Evolutionary conservation across 2,113 vertebrate genomes (phyloP).

Genomic region (Aldabrachelys gigantea): DNA sequence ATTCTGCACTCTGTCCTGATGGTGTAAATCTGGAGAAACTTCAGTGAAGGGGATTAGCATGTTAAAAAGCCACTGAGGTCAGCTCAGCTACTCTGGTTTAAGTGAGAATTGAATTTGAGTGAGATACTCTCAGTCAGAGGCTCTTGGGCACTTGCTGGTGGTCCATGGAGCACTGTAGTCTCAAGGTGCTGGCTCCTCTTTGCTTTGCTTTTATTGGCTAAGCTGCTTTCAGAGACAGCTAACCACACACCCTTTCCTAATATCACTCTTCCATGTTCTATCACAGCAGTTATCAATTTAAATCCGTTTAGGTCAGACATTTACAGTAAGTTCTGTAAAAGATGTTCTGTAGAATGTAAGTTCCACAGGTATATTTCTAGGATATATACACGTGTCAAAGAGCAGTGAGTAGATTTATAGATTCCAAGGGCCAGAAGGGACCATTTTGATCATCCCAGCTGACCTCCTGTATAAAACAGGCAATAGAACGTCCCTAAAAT

Average conservation of each 20-base stretch:
- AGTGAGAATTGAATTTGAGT: not conserved
- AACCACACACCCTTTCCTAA: not conserved
- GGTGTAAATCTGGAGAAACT: not conserved
- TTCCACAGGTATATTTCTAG: accelerated
- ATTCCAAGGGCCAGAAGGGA: too few relatives aligned
- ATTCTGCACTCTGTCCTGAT: not conserved
- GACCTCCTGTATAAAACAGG: too few relatives aligned
- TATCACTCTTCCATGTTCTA: not conserved
- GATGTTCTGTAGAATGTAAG: not conserved
- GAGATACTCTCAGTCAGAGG: not conserved
- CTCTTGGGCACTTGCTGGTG: not conserved
- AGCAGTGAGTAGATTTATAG: not conserved
- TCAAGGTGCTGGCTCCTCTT: not conserved
- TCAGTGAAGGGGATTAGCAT: accelerated
- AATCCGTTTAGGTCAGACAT: not conserved
- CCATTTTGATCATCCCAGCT: too few relatives aligned
- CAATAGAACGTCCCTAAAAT: too few relatives aligned
- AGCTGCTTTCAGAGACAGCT: not conserved
- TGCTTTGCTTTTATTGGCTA: not conserved
- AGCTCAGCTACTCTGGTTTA: not conserved
- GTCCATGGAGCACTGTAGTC: not conserved
- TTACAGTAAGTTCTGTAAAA: not conserved
- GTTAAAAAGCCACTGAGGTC: not conserved
- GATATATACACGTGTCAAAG: not conserved
- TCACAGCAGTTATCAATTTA: not conserved